These are phyloP conservation scores for Sialis fuliginosa DNA, from an alignment of 2,888 invertebrate genomes.

Conservation along the genomic window DNA sequence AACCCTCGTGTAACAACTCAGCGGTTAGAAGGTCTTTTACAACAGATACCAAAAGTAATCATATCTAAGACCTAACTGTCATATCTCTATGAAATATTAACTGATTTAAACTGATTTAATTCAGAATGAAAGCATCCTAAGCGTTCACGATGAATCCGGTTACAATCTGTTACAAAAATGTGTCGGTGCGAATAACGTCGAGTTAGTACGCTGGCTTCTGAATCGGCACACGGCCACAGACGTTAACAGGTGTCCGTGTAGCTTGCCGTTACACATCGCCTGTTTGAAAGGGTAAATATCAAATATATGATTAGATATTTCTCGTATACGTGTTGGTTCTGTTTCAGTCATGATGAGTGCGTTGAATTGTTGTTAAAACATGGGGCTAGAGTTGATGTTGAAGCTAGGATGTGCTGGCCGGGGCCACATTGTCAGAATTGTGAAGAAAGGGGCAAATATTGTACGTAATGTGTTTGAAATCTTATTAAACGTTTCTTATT, in stretches of 20 bases:
- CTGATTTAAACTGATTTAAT: background rate
- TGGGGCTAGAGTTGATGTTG: constrained; percentile 51
- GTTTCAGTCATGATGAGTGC: constrained; percentile 40
- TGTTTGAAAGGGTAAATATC: constrained; percentile 41
- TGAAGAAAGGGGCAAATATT: constrained; percentile 47
- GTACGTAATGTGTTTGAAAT: constrained; percentile 18
- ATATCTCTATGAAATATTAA: background rate
- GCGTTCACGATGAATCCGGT: constrained; percentile 46
- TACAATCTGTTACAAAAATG: constrained; percentile 57
- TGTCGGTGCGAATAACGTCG: constrained; percentile 51
- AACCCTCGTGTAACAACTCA: constrained; percentile 48
- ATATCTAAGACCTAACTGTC: background rate
- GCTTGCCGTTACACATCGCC: constrained; percentile 56
- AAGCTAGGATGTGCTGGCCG: constrained; percentile 59
- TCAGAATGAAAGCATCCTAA: constrained; percentile 48
- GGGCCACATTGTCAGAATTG: constrained; percentile 51
- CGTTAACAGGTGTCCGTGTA: constrained; percentile 53
- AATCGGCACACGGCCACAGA: constrained; percentile 41
- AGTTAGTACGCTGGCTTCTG: constrained; percentile 48
- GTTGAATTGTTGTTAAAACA: constrained; percentile 48
- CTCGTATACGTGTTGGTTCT: constrained; percentile 1
- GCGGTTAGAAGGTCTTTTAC: constrained; percentile 41
- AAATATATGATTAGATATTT: background rate
- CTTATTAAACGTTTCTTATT: background rate
- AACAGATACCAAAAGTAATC: constrained; percentile 44